Base-by-base conservation (phyloP, 2,113 vertebrate genomes). In the Illadopsis cleaveri region DNA sequence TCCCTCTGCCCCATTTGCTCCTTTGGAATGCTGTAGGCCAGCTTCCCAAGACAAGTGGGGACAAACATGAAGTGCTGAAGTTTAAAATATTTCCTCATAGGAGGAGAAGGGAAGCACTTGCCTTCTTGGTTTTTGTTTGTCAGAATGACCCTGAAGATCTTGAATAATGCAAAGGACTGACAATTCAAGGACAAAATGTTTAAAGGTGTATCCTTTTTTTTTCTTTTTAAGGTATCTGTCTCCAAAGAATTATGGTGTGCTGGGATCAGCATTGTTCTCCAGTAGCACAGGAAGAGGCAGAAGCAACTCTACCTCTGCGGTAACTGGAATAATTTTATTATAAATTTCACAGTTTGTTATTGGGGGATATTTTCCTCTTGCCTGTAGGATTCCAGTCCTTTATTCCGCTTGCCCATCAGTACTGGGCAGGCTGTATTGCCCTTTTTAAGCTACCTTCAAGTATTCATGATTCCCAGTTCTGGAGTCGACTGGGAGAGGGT, bases 191-290 rank as follows among this genome's bases (percentile, higher is more conserved):
- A 40, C 37, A 50, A 45, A 53, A 47, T 15, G 4, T 70, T 83
- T 53, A 9, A 37, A 86, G 28, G 15, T 18, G 9, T 61, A 8
- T 54, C 15, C 4, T 24, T 51, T 64, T 61, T 70, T 12, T 71
- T 50, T 21, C 6, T 17, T 47, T 82, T 96, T 44, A 84, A 98
- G 98, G 88, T 98, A 98, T 89, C 89, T 98, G 56, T 98, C 97
- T 89, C 97, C 98, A 87, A 98, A 97, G 53, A 89, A 61, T 64
- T 86, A 15, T 2, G 56, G 42, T 66, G 11, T 30, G 0, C 75
- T 79, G 45, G 61, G 33, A 70, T 81, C 95, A 78, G n/a, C 75
- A 21, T 94, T 53, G 1, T 78, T 70, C 45, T 86, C 62, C 20
- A 42, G 94, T 82, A 19, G 51, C 89, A 42, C 56, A 54, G 62